Evolutionary conservation across 2,888 invertebrate genomes (phyloP).

Genomic region (Drosophila meridiana): DNA sequence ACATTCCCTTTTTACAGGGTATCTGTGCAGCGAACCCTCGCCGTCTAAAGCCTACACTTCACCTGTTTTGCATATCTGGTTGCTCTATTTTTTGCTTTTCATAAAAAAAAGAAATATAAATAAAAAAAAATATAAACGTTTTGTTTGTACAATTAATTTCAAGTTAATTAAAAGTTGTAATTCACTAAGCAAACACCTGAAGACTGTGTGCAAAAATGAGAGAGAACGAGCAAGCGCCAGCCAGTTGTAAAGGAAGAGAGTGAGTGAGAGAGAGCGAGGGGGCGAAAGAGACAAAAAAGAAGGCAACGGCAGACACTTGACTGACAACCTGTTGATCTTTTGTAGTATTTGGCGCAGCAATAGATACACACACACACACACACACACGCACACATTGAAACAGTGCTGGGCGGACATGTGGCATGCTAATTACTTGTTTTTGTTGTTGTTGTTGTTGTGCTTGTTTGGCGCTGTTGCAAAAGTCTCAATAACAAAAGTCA

Average conservation of each 20-base stretch:
- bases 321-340: slow-evolving; percentile 66
- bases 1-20: not conserved
- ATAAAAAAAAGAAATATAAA: not conserved
- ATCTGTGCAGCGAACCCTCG: not conserved
- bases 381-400: not conserved
- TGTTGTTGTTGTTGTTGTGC: slow-evolving; percentile 30
- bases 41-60: not conserved
- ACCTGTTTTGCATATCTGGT: slow-evolving; percentile 11
- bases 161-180: slow-evolving; percentile 30
- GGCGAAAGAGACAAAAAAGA: slow-evolving; percentile 6
- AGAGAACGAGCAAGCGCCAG: not conserved
- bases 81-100: slow-evolving; percentile 9
- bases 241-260: not conserved
- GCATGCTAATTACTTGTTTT: slow-evolving; percentile 55
- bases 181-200: slow-evolving; percentile 25
- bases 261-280: not conserved
- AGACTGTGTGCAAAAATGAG: slow-evolving; percentile 4
- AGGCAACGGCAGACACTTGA: slow-evolving; percentile 52
- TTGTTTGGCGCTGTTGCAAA: slow-evolving; percentile 38
- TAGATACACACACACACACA: slow-evolving; percentile 19
- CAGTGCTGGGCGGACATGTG: slow-evolving; percentile 40
- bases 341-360: slow-evolving; percentile 44
- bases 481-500: slow-evolving; percentile 52
- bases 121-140: not conserved
- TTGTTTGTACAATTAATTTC: slow-evolving; percentile 32